These are phyloP conservation scores for Ptyas mucosa DNA, from an alignment of 2,113 vertebrate species.

Conservation along the genomic window DNA sequence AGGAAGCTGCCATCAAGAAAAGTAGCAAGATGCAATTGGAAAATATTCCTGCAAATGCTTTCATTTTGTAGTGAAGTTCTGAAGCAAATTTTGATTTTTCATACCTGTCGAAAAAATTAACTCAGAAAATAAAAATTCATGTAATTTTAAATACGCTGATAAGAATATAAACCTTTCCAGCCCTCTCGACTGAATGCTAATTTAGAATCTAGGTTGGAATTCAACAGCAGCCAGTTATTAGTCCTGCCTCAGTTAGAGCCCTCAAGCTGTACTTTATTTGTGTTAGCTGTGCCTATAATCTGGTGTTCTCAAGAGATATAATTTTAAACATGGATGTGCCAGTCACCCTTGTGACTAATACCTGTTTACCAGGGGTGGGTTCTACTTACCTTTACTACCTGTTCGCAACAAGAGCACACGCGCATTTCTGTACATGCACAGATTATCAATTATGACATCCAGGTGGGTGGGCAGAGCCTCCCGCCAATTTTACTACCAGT, in stretches of 20 bases:
- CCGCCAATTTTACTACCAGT: too few relatives aligned
- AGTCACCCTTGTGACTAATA: background rate
- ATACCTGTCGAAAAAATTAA: background rate
- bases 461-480: too few relatives aligned
- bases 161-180: background rate
- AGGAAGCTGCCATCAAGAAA: constrained; percentile 5
- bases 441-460: too few relatives aligned
- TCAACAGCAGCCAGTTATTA: background rate
- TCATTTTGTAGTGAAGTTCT: constrained; percentile 14
- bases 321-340: background rate
- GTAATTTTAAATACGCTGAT: background rate
- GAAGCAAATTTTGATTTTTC: background rate
- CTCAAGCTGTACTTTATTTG: background rate
- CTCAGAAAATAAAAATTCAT: background rate
- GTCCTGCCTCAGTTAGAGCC: background rate
- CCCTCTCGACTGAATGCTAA: background rate
- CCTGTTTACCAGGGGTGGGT: too few relatives aligned
- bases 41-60: constrained; percentile 32
- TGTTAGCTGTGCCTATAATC: background rate
- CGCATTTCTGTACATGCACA: too few relatives aligned
- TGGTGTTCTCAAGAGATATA: background rate
- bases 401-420: too few relatives aligned
- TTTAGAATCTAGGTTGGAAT: background rate
- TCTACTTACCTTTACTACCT: too few relatives aligned
- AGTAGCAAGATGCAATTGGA: constrained; percentile 28